Evolutionary conservation across 1,140 invertebrate genomes (phyloP), one percentile per base, ranked within the genome.

Genomic region (Lordiphosa collinella): DNA sequence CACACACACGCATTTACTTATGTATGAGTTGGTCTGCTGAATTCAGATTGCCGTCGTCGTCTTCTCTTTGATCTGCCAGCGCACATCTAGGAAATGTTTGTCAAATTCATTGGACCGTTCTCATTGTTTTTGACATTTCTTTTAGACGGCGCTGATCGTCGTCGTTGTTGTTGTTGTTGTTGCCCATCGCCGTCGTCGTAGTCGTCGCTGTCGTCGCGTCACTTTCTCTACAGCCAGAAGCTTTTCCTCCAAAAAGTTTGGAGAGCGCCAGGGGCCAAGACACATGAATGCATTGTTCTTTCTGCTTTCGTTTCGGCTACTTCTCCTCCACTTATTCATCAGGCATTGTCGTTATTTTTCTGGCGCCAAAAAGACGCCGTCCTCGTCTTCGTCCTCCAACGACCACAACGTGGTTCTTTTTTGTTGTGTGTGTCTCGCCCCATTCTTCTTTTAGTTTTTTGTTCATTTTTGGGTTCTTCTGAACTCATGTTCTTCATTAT

Each of bases 71-170:
- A 87, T 86, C 82, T 86, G 82, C 82, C 82, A 86, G 76, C 82
- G 75, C 68, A 64, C 76, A 86, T 86, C 82, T 86, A 86, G 82
- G 82, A 86, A 86, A 86, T 82, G 82, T 86, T 86, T 86, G 82
- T 86, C 84, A 87, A 87, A 84, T 75, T 74, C 84, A 84, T 67
- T 87, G 63, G 78, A 87, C 84, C 84, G 85, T 87, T 71, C 66
- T 87, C 84, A 87, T 84, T 72, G 70, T 76, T 87, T 87, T 84
- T 87, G 84, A 87, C 84, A 87, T 82, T 82, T 84, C 78, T 84
- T 78, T 84, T 84, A 82, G 25, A 29, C 25, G 25, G 25, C 25
- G 25, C 25, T 29, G 25, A 29, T 29, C 25, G 25, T 29, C 25
- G 25, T 29, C 7, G 25, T 29, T 2, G 25, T 8, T 4, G 18